phyloP scores from a whole-genome alignment of 2,113 vertebrate species.

The Merops nubicus region DNA sequence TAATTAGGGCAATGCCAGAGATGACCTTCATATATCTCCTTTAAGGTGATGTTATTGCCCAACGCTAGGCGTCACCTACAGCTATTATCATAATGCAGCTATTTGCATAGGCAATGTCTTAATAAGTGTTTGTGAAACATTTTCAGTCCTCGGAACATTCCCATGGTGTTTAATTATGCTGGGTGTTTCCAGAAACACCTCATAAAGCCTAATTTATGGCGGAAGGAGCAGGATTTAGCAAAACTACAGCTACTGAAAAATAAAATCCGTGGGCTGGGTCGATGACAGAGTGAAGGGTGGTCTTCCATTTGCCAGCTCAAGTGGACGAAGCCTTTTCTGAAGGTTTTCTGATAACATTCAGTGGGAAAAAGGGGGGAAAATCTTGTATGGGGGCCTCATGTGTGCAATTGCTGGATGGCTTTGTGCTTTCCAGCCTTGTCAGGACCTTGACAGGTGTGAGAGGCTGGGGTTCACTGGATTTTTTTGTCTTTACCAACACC shows the following conservation, averaged over 20 bases:
- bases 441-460: rapidly evolving
- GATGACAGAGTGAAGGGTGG: neutral
- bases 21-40: neutral
- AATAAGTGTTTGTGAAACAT: neutral
- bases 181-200: neutral
- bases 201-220: neutral
- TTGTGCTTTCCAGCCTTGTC: neutral
- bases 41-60: neutral
- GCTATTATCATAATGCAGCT: neutral
- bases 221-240: neutral
- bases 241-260: neutral
- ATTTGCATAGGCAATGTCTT: neutral
- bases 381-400: rapidly evolving
- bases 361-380: neutral
- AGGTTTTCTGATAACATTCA: neutral
- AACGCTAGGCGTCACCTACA: neutral
- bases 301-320: neutral
- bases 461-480: neutral
- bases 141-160: neutral
- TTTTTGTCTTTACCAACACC: neutral
- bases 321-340: neutral
- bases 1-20: neutral
- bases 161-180: neutral
- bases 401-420: neutral
- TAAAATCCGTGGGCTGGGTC: neutral